Conservation (phyloP, 2,797 vertebrate genomes). For the Loriculus beryllinus region DNA sequence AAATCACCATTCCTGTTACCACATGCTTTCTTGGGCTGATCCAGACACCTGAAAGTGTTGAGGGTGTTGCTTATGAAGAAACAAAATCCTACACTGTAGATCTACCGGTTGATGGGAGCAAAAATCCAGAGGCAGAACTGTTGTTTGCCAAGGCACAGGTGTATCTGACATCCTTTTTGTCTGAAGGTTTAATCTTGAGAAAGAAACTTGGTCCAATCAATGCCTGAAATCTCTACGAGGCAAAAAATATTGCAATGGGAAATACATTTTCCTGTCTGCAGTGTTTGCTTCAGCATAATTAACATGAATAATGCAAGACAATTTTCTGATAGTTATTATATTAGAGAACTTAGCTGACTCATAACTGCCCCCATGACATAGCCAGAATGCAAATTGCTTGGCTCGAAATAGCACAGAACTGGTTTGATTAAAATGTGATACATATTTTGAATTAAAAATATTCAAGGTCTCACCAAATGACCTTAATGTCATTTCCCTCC, state of each 20-base stretch:
- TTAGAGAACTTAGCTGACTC: slow-evolving; percentile 73
- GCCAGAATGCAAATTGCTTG: slow-evolving; percentile 71
- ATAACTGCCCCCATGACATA: slow-evolving; percentile 68
- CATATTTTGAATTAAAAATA: slow-evolving; percentile 66
- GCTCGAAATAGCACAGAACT: slow-evolving; percentile 36
- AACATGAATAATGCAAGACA: slow-evolving; percentile 77
- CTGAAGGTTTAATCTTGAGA: slow-evolving; percentile 44
- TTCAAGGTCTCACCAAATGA: slow-evolving; percentile 66
- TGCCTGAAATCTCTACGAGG: slow-evolving; percentile 63
- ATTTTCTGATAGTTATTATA: slow-evolving; percentile 76
- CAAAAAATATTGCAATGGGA: slow-evolving; percentile 62
- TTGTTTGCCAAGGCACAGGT: neutral
- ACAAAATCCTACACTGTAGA: neutral
- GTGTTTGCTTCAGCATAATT: slow-evolving; percentile 76
- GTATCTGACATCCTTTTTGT: neutral
- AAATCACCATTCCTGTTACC: neutral
- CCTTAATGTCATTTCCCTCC: slow-evolving; percentile 41
- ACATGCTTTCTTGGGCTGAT: neutral
- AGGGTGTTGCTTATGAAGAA: neutral
- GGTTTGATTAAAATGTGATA: slow-evolving; percentile 74
- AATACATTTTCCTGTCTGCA: slow-evolving; percentile 64
- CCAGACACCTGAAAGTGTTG: neutral
- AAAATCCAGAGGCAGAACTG: neutral
- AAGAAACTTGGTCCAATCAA: slow-evolving; percentile 41
- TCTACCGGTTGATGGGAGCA: neutral